Evolutionary conservation across 2,888 invertebrate species (phyloP), one percentile per base, ranked within the genome.

Genomic region (Ceriagrion tenellum): DNA sequence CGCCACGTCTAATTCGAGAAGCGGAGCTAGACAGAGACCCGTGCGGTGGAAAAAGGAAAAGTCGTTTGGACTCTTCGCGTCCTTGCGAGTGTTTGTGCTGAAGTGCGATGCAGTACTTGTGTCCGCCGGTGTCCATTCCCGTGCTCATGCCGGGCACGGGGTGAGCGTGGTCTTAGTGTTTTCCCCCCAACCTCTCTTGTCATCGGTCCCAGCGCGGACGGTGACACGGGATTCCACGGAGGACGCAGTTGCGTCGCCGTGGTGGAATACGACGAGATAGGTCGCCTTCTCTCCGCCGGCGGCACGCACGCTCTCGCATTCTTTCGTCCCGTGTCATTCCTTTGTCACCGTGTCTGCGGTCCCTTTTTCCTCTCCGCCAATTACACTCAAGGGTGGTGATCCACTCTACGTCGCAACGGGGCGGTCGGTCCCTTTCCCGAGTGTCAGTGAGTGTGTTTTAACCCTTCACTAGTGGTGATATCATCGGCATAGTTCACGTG

Each of bases 1-100:
- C 81, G 81, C 81, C 81, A 81, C 81, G 35, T 81, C 81, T 81
- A 81, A 81, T 81, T 81, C 81, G 81, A 81, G 81, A 23, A 81
- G 81, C 81, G 35, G 81, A 81, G 81, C 81, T 81, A 81, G 81
- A 81, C 81, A 81, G 81, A 18, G 81, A 18, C 30, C 47, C 81
- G 81, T 16, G 69, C 26, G 69, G 4, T 69, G 12, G 59, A 20
- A 59, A 59, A 69, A 69, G n/a, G n/a, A n/a, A 23, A 35, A 81
- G 81, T 35, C 35, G 35, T 35, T 35, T 30, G 30, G 35, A 35
- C 26, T 81, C 59, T 69, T 69, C 10, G 8, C 69, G 81, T 47
- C 47, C 47, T 47, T 47, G 47, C 35, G 81, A 26, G 81, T 35
- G 30, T 26, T 4, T 35, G 81, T 13, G 30, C 81, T 26, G 16